Evolutionary conservation across 2,113 vertebrate genomes (phyloP).

Genomic region (Ctenomys sociabilis): DNA sequence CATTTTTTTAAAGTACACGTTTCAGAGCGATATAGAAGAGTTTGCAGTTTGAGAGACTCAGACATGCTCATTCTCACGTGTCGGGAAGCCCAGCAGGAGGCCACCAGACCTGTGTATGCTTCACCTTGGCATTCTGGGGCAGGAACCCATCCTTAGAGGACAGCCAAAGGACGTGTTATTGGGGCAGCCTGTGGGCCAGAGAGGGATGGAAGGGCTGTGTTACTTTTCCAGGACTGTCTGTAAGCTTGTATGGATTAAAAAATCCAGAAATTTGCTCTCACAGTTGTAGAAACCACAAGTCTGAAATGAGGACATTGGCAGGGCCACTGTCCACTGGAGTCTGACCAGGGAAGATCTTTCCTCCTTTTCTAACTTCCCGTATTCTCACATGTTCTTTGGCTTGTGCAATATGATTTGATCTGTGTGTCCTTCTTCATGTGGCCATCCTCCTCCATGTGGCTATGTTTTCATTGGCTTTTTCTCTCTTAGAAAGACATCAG

Average conservation of each 20-base stretch:
- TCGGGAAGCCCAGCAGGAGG: not conserved
- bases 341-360: not conserved
- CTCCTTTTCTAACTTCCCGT: not conserved
- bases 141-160: not conserved
- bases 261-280: not conserved
- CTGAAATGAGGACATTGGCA: not conserved
- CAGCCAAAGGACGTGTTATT: not conserved
- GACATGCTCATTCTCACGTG: not conserved
- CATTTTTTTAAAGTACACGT: not conserved
- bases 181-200: not conserved
- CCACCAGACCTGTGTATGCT: not conserved
- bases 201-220: not conserved
- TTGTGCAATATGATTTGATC: rapidly evolving
- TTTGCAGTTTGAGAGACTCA: not conserved
- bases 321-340: not conserved
- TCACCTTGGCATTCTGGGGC: not conserved
- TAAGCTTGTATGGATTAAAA: not conserved
- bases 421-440: not conserved
- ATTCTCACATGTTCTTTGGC: not conserved
- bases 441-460: not conserved
- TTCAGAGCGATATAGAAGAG: not conserved
- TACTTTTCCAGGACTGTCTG: not conserved
- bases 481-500: not conserved
- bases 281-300: not conserved
- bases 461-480: not conserved